phyloP scores from a whole-genome alignment of 2,888 invertebrate genomes.

The Cephonodes hylas region DNA sequence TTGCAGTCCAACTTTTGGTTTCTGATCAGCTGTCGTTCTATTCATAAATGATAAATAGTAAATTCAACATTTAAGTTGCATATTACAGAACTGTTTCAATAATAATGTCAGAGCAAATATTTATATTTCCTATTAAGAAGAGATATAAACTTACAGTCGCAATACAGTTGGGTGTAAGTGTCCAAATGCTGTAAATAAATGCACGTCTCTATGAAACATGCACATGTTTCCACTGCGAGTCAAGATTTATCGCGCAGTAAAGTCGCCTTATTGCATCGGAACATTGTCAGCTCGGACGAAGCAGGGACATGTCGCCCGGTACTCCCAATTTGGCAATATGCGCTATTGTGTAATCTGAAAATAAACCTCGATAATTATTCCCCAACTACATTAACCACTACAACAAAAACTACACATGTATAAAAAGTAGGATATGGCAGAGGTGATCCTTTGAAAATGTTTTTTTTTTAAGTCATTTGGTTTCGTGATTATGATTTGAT shows the following conservation, averaged over 20 bases:
- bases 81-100: too few relatives aligned
- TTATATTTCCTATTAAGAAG: neutral
- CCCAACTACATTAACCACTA: neutral
- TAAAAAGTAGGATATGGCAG: too few relatives aligned
- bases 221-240: neutral
- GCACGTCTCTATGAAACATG: constrained; percentile 8
- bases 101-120: neutral
- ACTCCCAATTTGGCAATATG: neutral
- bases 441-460: too few relatives aligned
- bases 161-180: neutral
- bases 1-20: too few relatives aligned
- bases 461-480: too few relatives aligned
- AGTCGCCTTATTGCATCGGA: neutral
- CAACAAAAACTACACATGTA: neutral
- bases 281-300: neutral
- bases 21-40: too few relatives aligned
- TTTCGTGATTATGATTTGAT: too few relatives aligned
- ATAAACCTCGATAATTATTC: neutral
- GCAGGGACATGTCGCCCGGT: neutral
- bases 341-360: neutral
- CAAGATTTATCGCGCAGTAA: constrained; percentile 3
- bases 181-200: neutral
- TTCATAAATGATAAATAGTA: too few relatives aligned
- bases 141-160: neutral
- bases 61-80: too few relatives aligned